Evolutionary conservation across 1,140 invertebrate species (phyloP).

Genomic region (Cyphomyrmex costatus): DNA sequence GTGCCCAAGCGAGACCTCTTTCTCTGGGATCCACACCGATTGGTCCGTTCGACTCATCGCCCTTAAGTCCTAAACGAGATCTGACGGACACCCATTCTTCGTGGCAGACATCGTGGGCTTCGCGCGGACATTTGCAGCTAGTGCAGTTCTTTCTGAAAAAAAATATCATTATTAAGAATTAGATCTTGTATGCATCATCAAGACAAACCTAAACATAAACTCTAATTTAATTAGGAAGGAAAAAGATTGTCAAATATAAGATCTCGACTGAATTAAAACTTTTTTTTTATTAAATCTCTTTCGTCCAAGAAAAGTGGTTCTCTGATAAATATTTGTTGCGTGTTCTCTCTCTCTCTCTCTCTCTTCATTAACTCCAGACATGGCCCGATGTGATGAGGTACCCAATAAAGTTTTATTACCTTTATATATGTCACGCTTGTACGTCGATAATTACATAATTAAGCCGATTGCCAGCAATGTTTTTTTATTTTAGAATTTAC

Average conservation of each 20-base stretch:
- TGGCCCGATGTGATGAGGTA: constrained; percentile 16
- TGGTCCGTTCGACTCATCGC: constrained; percentile 83
- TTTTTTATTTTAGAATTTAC: neutral
- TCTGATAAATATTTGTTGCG: constrained; percentile 72
- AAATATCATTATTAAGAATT: neutral
- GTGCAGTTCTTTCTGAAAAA: constrained; percentile 93
- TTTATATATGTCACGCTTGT: neutral
- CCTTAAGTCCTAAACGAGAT: constrained; percentile 92
- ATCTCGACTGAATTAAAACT: neutral
- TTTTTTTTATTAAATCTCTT: neutral
- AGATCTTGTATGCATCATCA: neutral
- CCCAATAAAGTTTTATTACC: constrained; percentile 73
- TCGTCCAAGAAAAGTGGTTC: neutral
- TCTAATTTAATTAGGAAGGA: neutral
- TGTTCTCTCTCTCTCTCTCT: too few relatives aligned
- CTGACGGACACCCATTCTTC: constrained; percentile 94
- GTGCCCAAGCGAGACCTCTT: constrained; percentile 93
- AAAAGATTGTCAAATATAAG: neutral
- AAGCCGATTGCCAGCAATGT: neutral
- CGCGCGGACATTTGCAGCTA: constrained; percentile 95
- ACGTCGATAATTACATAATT: constrained; percentile 58
- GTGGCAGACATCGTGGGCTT: constrained; percentile 95
- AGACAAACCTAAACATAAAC: neutral
- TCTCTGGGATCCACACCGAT: constrained; percentile 87
- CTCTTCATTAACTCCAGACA: constrained; percentile 71